Base-by-base conservation (phyloP, 2,888 invertebrate genomes). In the Polydrusus pterygomalis region DNA sequence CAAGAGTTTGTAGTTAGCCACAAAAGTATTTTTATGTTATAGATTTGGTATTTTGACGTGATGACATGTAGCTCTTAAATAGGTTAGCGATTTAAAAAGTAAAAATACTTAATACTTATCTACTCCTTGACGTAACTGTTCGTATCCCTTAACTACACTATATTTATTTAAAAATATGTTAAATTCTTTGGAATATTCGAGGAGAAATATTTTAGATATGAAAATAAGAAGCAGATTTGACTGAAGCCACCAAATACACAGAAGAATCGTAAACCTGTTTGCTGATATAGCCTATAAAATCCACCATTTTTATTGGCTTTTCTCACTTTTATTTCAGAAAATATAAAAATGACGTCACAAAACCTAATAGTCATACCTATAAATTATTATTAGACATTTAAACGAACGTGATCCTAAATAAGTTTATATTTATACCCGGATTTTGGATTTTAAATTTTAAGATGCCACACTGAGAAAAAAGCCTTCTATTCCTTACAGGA, bases 271-370 rank as follows among this genome's bases (percentile, higher is more conserved):
- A 51, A 51, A 51, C 17, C 25, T 25, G 25, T 51, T 1, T 30
- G 54, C 54, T 54, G 25, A 20, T 49, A 49, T 70, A 47, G 45
- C 45, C 70, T 40, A 51, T 63, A 63, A 70, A 70, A 60, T 70
- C 40, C 20, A 25, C 13, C 34, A 49, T 51, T 72, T 72, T 72
- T 72, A 72, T 43, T 56, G 10, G 34, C 17, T 58, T 71, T 43
- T 64, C 63, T 56, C 51, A 25, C 18, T 72, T 71, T 72, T 65
- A 72, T 65, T 54, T 47, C 51, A 49, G 30, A 71, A 71, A 54
- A 71, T 43, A 49, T 71, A 49, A 51, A n/a, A 65, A 8, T 51
- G 51, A 30, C 18, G 64, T 18, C 15, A 54, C 65, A 68, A 62
- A 67, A 67, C n/a, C n/a, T n/a, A n/a, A 25, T 62, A 67, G 51